Percentiles rank a stretch among this genome's conserved stretches.
Conservation (phyloP, 1,140 invertebrate genomes). For the Polyergus mexicanus region DNA sequence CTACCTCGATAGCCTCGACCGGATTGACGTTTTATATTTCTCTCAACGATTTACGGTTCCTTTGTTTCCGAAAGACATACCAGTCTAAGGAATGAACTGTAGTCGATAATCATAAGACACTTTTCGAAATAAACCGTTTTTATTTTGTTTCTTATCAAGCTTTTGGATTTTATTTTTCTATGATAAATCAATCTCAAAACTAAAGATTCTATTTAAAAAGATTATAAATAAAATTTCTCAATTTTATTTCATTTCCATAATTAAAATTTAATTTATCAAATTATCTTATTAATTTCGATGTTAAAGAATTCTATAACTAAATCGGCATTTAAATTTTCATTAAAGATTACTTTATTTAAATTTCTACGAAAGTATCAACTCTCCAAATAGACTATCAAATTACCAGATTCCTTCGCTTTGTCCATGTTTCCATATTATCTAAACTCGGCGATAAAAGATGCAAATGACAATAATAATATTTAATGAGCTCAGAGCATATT, state of each 20-base stretch:
- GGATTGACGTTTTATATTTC: constrained; percentile 30
- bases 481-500: neutral
- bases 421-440: neutral
- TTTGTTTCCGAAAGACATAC: constrained; percentile 22
- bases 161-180: neutral
- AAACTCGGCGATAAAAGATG: neutral
- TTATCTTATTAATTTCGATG: neutral
- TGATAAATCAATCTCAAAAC: neutral
- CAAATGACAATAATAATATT: neutral
- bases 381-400: neutral
- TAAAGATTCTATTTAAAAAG: neutral
- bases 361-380: neutral
- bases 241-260: neutral
- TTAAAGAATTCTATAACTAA: neutral
- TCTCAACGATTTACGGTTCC: constrained; percentile 54
- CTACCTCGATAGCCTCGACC: constrained; percentile 13
- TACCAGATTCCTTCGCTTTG: neutral
- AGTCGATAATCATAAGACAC: neutral
- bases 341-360: neutral
- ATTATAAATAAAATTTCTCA: neutral
- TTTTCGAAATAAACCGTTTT: neutral
- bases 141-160: neutral
- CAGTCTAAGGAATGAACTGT: neutral
- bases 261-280: neutral
- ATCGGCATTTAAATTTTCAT: neutral